A percentile compares a stretch with the other conserved stretches of the same genome.
These are phyloP conservation scores for Sesamia inferens DNA, from an alignment of 2,888 invertebrate genomes.

Conservation along the genomic window DNA sequence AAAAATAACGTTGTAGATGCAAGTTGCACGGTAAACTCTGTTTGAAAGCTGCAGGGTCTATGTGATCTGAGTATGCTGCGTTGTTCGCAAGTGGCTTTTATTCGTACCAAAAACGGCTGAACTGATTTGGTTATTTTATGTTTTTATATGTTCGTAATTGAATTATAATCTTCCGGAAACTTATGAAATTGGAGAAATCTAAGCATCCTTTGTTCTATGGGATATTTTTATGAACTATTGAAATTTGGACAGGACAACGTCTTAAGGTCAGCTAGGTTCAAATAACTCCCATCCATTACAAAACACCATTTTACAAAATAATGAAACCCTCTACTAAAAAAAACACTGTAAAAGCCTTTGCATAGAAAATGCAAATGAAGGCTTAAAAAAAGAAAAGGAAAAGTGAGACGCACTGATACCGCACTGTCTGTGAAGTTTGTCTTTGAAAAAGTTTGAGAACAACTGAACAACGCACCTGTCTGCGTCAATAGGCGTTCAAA, in stretches of 20 bases:
- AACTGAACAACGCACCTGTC: slow-evolving; percentile 77
- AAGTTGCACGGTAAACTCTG: no score
- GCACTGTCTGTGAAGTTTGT: slow-evolving; percentile 83
- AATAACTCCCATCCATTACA: not conserved
- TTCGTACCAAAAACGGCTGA: not conserved
- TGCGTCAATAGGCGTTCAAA: slow-evolving; percentile 77
- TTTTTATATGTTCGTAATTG: not conserved
- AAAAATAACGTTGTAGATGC: no score
- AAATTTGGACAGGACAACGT: not conserved
- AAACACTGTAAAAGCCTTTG: slow-evolving; percentile 25
- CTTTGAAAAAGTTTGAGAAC: slow-evolving; percentile 81
- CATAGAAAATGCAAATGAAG: slow-evolving; percentile 56
- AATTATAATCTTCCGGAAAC: not conserved
- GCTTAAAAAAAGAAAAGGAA: slow-evolving; percentile 51
- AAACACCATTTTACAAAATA: not conserved
- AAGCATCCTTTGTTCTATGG: not conserved
- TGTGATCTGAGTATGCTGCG: no score
- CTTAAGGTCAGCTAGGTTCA: not conserved
- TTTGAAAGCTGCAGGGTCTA: no score
- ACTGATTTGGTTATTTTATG: not conserved
- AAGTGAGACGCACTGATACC: slow-evolving; percentile 59
- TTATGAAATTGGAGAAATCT: not conserved
- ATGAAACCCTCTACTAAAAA: slow-evolving; percentile 1
- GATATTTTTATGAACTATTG: not conserved
- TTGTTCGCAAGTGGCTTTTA: no score